Conservation (phyloP, 2,113 vertebrate genomes). For the Willisornis vidua region DNA sequence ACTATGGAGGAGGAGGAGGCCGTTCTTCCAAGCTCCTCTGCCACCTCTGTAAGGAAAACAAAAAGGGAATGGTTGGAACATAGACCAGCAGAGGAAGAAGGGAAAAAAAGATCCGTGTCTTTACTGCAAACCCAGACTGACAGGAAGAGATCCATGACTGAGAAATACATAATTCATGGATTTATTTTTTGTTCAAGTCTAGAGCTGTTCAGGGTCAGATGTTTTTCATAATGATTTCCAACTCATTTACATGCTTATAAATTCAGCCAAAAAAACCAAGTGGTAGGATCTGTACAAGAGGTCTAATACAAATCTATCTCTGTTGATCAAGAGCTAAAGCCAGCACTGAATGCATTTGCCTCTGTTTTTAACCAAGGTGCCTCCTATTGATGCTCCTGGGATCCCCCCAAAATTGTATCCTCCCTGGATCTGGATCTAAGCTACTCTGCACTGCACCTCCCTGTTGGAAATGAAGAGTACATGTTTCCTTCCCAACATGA, state of each 20-base stretch:
- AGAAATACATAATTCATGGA: background rate
- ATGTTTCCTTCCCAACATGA: background rate
- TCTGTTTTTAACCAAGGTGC: background rate
- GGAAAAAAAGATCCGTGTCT: background rate
- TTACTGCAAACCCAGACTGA: background rate
- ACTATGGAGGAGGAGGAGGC: slow-evolving; percentile 85
- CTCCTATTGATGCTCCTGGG: background rate
- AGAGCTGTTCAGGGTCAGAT: background rate
- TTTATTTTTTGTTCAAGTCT: background rate
- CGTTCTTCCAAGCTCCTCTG: slow-evolving; percentile 94
- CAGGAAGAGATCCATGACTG: background rate
- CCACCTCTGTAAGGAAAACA: slow-evolving; percentile 83
- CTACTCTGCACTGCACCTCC: background rate
- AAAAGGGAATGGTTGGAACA: background rate
- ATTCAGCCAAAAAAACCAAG: background rate
- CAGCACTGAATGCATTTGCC: background rate
- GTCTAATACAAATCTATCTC: background rate
- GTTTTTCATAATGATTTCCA: background rate
- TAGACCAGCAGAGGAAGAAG: background rate
- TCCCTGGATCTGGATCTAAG: background rate
- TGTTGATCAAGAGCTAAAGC: background rate
- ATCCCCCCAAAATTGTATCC: background rate
- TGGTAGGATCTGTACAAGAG: background rate
- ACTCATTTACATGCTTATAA: background rate
- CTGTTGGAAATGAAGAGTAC: background rate